A percentile compares a stretch with the other conserved stretches of the same genome.
Conservation (phyloP, 2,888 invertebrate species). For the Lasioglossum calceatum region DNA sequence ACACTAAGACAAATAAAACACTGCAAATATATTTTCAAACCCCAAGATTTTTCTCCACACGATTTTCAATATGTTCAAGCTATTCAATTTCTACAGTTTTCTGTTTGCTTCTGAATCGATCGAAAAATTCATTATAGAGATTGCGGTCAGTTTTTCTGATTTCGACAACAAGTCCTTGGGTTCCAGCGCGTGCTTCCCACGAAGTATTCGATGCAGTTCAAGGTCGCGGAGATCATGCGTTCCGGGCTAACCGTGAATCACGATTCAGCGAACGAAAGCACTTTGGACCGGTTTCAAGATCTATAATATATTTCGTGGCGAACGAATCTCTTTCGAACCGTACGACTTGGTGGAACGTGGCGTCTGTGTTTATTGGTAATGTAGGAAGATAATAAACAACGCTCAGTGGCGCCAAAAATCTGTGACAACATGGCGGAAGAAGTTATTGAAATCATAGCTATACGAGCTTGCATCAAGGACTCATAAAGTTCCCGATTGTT, state of each 20-base stretch:
- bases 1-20: not conserved
- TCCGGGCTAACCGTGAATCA: conserved; percentile 55
- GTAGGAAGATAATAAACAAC: conserved; percentile 4
- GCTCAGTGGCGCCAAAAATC: conserved; percentile 28
- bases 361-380: conserved; percentile 16
- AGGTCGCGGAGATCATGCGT: conserved; percentile 51
- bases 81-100: not conserved
- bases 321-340: conserved; percentile 13
- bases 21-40: not conserved
- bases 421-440: not conserved
- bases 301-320: conserved; percentile 43
- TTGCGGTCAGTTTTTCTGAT: not conserved
- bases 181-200: conserved; percentile 23
- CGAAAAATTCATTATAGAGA: not conserved
- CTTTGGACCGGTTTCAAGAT: conserved; percentile 62
- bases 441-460: not conserved
- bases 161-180: conserved; percentile 18
- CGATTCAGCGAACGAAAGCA: conserved; percentile 61
- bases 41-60: not conserved
- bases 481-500: not conserved
- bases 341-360: conserved; percentile 1
- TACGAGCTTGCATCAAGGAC: not conserved
- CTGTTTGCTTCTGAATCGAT: not conserved
- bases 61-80: not conserved
- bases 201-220: conserved; percentile 30